phyloP scores from a whole-genome alignment of 2,113 vertebrate species.

The Corythaixoides concolor region DNA sequence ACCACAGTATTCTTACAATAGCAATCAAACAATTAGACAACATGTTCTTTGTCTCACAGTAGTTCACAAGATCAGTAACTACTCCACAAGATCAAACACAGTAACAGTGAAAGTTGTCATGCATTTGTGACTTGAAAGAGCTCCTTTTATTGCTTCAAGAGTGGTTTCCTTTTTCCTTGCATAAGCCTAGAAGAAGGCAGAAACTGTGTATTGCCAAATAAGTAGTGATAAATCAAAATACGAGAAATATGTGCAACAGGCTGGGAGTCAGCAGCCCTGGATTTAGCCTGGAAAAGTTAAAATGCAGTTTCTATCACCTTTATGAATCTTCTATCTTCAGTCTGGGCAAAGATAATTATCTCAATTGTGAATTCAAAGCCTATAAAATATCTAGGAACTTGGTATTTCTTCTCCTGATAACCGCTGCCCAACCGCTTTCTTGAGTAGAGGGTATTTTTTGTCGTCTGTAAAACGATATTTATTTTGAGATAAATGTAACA shows the following conservation, averaged over 20 bases:
- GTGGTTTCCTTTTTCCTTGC: background rate
- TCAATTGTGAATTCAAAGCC: background rate
- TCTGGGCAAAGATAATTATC: background rate
- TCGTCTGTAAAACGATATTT: background rate
- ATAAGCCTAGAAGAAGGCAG: background rate
- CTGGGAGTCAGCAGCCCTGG: background rate
- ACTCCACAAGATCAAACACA: background rate
- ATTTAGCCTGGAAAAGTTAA: background rate
- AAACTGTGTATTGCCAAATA: background rate
- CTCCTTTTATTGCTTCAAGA: background rate
- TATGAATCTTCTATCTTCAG: background rate
- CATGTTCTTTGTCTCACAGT: background rate
- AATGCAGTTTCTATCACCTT: background rate
- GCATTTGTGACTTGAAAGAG: background rate
- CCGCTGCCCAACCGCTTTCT: background rate
- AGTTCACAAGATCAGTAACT: background rate
- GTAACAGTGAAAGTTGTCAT: background rate
- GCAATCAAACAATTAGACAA: background rate
- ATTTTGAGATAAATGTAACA: background rate
- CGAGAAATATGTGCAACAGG: background rate
- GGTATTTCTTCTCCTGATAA: background rate
- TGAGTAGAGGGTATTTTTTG: background rate
- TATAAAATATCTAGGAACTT: background rate
- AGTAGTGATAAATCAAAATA: background rate
- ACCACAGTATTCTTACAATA: background rate